These are phyloP conservation scores for Blera fallax DNA, from an alignment of 2,888 invertebrate genomes.

Conservation along the genomic window DNA sequence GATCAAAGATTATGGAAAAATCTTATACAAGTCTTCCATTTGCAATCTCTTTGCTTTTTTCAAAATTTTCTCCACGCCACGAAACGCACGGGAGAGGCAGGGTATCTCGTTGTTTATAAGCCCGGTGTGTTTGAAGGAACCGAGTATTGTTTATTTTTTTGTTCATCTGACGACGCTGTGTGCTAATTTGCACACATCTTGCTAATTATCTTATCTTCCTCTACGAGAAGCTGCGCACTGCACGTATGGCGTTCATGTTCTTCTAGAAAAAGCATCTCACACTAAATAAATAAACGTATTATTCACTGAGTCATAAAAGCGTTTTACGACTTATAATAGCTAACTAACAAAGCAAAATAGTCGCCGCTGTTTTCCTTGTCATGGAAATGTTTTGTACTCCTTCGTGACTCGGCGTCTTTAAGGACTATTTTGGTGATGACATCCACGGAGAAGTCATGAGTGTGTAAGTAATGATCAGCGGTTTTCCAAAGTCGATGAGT, in stretches of 20 bases:
- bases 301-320: not conserved
- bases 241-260: constrained; percentile 12
- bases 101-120: not conserved
- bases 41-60: not conserved
- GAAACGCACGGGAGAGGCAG: not conserved
- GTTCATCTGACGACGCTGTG: not conserved
- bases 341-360: not conserved
- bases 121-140: not conserved
- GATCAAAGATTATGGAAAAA: not conserved
- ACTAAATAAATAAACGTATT: constrained; percentile 9
- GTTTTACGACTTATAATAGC: not conserved
- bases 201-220: constrained; percentile 38
- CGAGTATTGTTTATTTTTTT: constrained; percentile 17
- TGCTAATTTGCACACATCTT: constrained; percentile 47
- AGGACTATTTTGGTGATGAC: constrained; percentile 5
- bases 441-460: not conserved
- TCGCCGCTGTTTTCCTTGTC: not conserved
- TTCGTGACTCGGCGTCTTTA: not conserved
- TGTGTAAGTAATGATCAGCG: not conserved
- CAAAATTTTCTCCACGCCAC: not conserved
- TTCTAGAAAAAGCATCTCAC: constrained; percentile 3
- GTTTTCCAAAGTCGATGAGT: not conserved
- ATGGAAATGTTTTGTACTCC: not conserved
- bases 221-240: not conserved
- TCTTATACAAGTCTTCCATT: too few relatives aligned